Conservation (phyloP, 2,888 invertebrate genomes). For the Polyploca ridens region DNA sequence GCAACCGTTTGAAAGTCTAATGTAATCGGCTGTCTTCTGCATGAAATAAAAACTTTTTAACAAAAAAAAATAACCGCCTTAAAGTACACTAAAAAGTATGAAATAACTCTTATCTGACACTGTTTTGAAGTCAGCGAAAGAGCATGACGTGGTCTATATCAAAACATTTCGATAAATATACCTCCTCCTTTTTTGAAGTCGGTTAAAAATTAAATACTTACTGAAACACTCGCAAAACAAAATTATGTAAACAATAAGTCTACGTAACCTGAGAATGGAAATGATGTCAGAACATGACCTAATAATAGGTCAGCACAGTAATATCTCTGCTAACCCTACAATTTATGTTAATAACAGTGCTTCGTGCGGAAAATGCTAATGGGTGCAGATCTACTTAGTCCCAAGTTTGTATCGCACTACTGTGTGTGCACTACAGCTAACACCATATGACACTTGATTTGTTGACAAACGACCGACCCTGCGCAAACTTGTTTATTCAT, state of each 20-base stretch:
- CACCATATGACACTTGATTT: conserved; percentile 5
- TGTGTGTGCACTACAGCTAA: background rate
- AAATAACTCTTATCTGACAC: too few relatives aligned
- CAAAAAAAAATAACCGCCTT: too few relatives aligned
- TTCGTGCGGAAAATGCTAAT: conserved; percentile 34
- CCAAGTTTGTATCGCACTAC: conserved; percentile 11
- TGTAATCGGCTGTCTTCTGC: too few relatives aligned
- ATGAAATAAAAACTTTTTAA: too few relatives aligned
- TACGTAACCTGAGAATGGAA: background rate
- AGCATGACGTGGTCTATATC: too few relatives aligned
- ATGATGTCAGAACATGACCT: background rate
- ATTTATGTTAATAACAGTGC: conserved; percentile 31
- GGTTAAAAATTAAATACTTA: too few relatives aligned
- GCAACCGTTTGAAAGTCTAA: too few relatives aligned
- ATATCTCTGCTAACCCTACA: conserved; percentile 22
- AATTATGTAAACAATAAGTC: too few relatives aligned
- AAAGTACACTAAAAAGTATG: too few relatives aligned
- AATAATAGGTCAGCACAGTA: background rate
- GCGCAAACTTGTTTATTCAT: conserved; percentile 5
- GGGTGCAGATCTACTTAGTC: conserved; percentile 28
- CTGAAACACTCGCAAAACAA: background rate
- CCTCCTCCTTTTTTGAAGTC: too few relatives aligned
- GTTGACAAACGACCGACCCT: conserved; percentile 10
- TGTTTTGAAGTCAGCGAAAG: too few relatives aligned
- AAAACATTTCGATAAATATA: too few relatives aligned